Evolutionary conservation across 2,113 vertebrate species (phyloP), one percentile per base, ranked within the genome.

Genomic region (Grus americana): DNA sequence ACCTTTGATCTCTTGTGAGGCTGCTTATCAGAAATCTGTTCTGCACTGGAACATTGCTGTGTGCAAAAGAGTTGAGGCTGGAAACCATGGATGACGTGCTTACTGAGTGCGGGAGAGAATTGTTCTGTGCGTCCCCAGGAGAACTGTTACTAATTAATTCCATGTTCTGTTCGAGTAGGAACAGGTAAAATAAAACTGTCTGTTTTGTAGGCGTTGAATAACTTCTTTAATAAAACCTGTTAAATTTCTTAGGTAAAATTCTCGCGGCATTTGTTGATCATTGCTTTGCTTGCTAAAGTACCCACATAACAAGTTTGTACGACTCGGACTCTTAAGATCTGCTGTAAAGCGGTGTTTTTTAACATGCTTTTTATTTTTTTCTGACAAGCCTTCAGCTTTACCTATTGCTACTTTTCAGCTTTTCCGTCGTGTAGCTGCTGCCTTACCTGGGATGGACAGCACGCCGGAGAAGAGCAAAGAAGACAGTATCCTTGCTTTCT

Each of bases 381-480:
- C 68, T 79, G 54, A 18, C 21, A 27, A 88, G 12, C 23, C 52
- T 57, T 88, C 38, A 55, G 4, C 74, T 93, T 65, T 49, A 55
- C 50, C 27, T 62, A 1, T 79, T 80, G 26, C 44, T 90, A 2
- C 57, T 79, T 93, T 95, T 22, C 55, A 99, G 98, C 98, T 99
- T 97, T 99, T 99, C 97, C 98, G 98, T n/a, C 98, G 98, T 62
- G 98, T 99, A 86, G 98, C 98, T 82, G 98, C 98, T 86, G 98
- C 98, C 78, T 97, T 99, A 95, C 98, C 98, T 65, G 98, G 98
- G 72, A 99, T 98, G 99, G 99, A 98, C 88, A 99, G 98, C 95
- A 98, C 98, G 97, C 98, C 98, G 59, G 98, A 98, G 97, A 98
- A 98, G 75, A 99, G 99, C 98, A 99, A 99, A 99, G 98, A 99